Evolutionary conservation across 2,888 invertebrate species (phyloP), one percentile per base, ranked within the genome.

Genomic region (Oligia fasciuncula): DNA sequence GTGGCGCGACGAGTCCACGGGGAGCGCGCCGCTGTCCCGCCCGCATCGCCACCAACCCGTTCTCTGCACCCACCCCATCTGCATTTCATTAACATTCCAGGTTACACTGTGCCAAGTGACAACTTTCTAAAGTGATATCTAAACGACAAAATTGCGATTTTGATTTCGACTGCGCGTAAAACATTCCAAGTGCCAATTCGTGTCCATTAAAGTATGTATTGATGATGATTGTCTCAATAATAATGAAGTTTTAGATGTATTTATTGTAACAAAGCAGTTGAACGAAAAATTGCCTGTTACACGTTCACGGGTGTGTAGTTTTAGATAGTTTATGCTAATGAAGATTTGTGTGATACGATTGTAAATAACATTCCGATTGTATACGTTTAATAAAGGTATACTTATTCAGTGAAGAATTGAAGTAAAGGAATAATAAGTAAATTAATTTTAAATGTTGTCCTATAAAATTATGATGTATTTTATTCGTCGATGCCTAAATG

Each of bases 281-380:
- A 87, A 80, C 81, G 87, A 90, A 88, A 85, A 85, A 82, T 88
- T 89, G 87, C 84, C 80, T 84, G 84, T 84, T 76, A 60, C 76
- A 84, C 89, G 90, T 91, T 89, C 88, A 90, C 89, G 88, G 89
- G 88, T 92, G 91, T 91, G 91, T 90, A 91, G 89, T 91, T 90
- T 87, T 83, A 90, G 85, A 88, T 88, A 87, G 90, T 90, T 79
- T 89, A 88, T 86, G 86, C 83, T 89, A 89, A 87, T 81, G 84
- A 90, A 92, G 90, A 91, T 91, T 92, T 93, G 93, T 94, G 94
- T 94, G 92, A 91, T 93, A 94, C 89, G 90, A 91, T 86, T 95
- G 95, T 96, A 95, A 94, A 95, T 95, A 95, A 91, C 91, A 92
- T 93, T 91, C 91, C 91, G 91, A 91, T 92, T 91, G 95, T 96